Evolutionary conservation across 2,888 invertebrate species (phyloP), one percentile per base, ranked within the genome.

Genomic region (Seira sanloemensis): DNA sequence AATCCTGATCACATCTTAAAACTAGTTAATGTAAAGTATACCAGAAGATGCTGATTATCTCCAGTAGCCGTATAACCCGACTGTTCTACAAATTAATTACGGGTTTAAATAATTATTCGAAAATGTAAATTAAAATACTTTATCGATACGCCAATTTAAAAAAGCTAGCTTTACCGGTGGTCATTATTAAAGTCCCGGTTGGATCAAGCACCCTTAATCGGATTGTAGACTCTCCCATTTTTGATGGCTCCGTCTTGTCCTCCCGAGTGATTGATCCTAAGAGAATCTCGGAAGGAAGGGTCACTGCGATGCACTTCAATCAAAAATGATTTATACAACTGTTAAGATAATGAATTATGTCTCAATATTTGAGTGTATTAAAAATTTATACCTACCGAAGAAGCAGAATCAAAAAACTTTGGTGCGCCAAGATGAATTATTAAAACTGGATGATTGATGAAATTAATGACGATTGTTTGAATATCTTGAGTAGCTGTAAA

Each of bases 351-450:
- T n/a, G 21, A 0, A 69, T 21, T 71, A 19, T 1, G 24, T 26
- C 54, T 2, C 9, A 5, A 21, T 18, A n/a, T 12, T 21, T 21
- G 19, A 24, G 1, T 68, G 21, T 9, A 68, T 19, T 69, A 50
- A 46, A 46, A 5, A 1, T 9, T 72, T 58, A 7, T 1, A 75
- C 54, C 65, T 78, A 86, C 85, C 21, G 86, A 84, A 0, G 86
- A 81, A 0, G 78, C 81, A 76, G 84, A 86, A 26, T 86, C 84
- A 50, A 86, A 84, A 0, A 84, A 46, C 58, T 77, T 79, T 7
- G 84, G 86, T 5, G 86, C 74, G 2, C 86, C 86, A 75, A 86
- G 84, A 27, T 86, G 86, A 16, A 86, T 77, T 9, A 84, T 81
- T 18, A 86, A 25, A 2, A 86, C 37, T 1, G 84, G 84, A 21